Base-by-base conservation (phyloP, 2,888 invertebrate genomes). In the Chirona hameri region DNA sequence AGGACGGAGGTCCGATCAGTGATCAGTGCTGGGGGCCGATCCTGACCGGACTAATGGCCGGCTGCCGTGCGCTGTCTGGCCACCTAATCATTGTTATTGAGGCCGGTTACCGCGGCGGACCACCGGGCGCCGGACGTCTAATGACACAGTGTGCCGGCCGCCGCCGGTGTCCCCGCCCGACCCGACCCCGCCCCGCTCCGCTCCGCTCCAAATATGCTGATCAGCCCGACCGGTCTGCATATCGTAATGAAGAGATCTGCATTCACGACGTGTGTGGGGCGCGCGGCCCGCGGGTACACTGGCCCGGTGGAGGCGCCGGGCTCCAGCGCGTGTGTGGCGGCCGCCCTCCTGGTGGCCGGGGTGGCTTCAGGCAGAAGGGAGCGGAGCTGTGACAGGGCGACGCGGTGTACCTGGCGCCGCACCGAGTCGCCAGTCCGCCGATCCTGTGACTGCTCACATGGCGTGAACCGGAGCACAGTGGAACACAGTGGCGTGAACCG, bases 231-330 rank as follows among this genome's bases (percentile, higher is more conserved):
- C 21, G 18, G 76, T 39, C 39, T 10, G 39, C 24, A 0, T 39
- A 9, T 10, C 15, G 39, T 76, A 76, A 76, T 76, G 76, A 76
- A 76, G 76, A 76, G 76, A 76, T 76, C 76, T 76, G 76, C 76
- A 76, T 76, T 76, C 76, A 76, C 29, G 76, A 24, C 76, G 76
- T 9, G 65, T 27, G 39, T 29, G 39, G 39, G 39, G 9, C 39
- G 31, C 76, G 21, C 76, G 29, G 76, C 48, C 48, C 9, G 48
- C 48, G 48, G 57, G 12, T 18, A 60, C 24, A 9, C 57, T 60
- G 18, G 9, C 48, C 9, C 48, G 9, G 48, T 12, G 48, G 48
- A 48, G 48, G 12, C 48, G 48, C 48, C 48, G 48, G 9, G 48
- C 48, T 3, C 9, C 15, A 57, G 9, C 12, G 12, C 12, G 12